A percentile compares a stretch with the other conserved stretches of the same genome.
phyloP scores from a whole-genome alignment of 2,797 vertebrate species.

The Myotis vivesi region DNA sequence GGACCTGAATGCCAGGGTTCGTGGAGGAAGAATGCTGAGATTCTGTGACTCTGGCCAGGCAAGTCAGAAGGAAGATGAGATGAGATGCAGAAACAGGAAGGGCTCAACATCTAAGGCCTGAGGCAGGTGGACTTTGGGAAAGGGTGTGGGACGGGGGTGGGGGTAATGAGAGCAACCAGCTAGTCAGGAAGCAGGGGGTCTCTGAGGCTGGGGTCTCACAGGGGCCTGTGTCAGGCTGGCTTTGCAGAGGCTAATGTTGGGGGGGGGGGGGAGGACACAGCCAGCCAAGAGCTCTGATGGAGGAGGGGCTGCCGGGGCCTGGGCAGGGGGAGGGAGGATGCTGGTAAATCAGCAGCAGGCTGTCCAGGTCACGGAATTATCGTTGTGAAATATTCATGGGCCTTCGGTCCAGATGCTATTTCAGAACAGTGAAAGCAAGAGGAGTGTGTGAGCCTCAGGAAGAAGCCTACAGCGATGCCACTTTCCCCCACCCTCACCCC shows the following conservation, averaged over 20 bases:
- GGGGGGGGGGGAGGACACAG: neutral
- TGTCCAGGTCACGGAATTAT: conserved; percentile 84
- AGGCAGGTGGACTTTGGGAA: neutral
- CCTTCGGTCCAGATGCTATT: conserved; percentile 81
- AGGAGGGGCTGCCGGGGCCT: conserved; percentile 32
- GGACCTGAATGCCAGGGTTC: neutral
- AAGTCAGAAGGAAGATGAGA: neutral
- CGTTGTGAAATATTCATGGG: conserved; percentile 84
- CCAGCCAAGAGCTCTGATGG: neutral
- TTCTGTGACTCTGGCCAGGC: neutral
- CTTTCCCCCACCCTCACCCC: conserved; percentile 30
- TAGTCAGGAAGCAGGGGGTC: neutral
- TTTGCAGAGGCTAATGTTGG: neutral
- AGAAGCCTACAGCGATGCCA: conserved; percentile 45
- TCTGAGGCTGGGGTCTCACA: neutral
- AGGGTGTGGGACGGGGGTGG: neutral
- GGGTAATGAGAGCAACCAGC: neutral
- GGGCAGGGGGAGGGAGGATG: conserved; percentile 49
- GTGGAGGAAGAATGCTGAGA: neutral
- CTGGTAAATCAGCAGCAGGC: conserved; percentile 72
- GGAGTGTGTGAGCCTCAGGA: conserved; percentile 66
- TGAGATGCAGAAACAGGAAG: neutral
- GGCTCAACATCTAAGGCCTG: neutral
- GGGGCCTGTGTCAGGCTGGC: neutral
- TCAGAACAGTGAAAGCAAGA: conserved; percentile 75